A percentile compares a stretch with the other conserved stretches of the same genome.
Conservation (phyloP, 2,797 vertebrate species). For the Uromys caudimaculatus region DNA sequence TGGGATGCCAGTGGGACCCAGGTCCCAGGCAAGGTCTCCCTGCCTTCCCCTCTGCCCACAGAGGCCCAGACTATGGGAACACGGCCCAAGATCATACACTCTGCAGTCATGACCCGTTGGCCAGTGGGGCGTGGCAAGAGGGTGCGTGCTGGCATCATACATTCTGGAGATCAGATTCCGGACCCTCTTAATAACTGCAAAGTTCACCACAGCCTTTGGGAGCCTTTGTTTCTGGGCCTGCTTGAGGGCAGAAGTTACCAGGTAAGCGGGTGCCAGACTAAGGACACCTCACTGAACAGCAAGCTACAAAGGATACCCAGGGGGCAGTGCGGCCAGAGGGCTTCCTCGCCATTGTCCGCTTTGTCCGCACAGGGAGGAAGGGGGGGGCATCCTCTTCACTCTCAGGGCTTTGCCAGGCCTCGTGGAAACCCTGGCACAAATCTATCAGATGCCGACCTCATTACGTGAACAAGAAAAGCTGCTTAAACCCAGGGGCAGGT, state of each 20-base stretch:
- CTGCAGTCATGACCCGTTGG: background rate
- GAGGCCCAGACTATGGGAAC: background rate
- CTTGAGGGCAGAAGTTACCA: too few species aligned
- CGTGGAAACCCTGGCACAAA: slow-evolving; percentile 59
- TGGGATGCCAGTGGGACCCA: background rate
- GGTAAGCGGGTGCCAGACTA: background rate
- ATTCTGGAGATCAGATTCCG: background rate
- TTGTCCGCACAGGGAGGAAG: background rate
- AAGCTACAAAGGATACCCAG: background rate
- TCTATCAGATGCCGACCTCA: slow-evolving; percentile 71
- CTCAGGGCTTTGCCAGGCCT: slow-evolving; percentile 19
- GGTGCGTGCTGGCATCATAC: fast-evolving
- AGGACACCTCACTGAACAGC: background rate
- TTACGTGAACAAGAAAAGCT: slow-evolving; percentile 63
- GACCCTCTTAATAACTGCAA: background rate
- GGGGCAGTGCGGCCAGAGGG: background rate
- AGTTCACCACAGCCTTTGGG: background rate
- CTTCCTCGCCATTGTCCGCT: fast-evolving
- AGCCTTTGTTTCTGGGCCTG: background rate
- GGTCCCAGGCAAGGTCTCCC: background rate
- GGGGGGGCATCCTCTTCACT: background rate
- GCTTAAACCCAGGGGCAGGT: slow-evolving; percentile 75
- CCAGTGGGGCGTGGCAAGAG: background rate
- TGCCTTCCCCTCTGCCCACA: background rate
- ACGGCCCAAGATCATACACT: background rate